Evolutionary conservation across 2,113 vertebrate genomes (phyloP), one percentile per base, ranked within the genome.

Genomic region (Epinephelus moara): DNA sequence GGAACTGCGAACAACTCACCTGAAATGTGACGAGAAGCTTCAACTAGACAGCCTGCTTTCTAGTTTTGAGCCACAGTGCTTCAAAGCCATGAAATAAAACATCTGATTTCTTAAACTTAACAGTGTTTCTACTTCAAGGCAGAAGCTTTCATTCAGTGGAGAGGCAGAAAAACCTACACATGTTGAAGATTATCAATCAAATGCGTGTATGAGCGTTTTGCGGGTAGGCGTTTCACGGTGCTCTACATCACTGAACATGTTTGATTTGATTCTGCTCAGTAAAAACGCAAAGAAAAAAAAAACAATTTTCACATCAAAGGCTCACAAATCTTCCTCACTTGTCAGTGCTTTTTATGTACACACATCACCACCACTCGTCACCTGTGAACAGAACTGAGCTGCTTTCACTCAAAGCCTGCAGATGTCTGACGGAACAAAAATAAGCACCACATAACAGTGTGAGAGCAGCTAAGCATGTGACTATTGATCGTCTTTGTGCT

Each of bases 401-500:
- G 0, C 47, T 68, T 69, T 21, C 9, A 3, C 23, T 61, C 47
- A 66, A 73, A 75, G 57, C 63, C 45, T 37, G 33, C 47, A 21
- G 50, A 80, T 15, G 21, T 68, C 19, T 59, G 30, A 59, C 30
- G 12, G 17, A 30, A 71, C 4, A 33, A 17, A 68, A 82, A 42
- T 19, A 75, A 78, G 73, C 17, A 30, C 21, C 25, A 19, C 49
- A 76, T 57, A 75, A 60, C 13, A 42, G 50, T 42, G 13, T 64
- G 25, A 82, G 55, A 71, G 71, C 57, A 17, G 56, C 77, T 11
- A 11, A 40, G 17, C 56, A 72, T 69, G 56, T 55, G 72, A 56
- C 37, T 21, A 88, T 72, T 68, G 47, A 82, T 77, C 47, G 52
- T 75, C 60, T 56, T 79, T 63, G 59, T 85, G 84, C 21, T 75